Evolutionary conservation across 2,888 invertebrate genomes (phyloP), one percentile per base, ranked within the genome.

Genomic region (Scaeva pyrastri): DNA sequence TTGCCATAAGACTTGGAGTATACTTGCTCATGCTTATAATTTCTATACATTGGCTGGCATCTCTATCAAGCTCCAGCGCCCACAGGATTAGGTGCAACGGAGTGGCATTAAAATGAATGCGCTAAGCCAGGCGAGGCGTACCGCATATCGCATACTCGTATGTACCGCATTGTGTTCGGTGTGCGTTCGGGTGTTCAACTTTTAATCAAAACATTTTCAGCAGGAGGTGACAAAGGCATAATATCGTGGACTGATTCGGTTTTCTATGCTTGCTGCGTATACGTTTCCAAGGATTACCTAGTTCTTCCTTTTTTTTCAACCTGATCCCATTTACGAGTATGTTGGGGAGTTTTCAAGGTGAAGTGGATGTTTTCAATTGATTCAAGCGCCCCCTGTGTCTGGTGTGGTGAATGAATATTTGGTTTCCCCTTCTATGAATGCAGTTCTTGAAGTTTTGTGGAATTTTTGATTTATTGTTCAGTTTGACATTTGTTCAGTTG

Each of bases 141-240:
- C 31, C 31, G n/a, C n/a, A n/a, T n/a, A n/a, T n/a, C n/a, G n/a
- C 8, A 31, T 31, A 31, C 31, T 7, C 31, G 31, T 31, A 31
- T 8, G 31, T 7, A 8, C 8, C 31, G 31, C n/a, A 31, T 5
- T 31, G 8, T 16, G 5, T 52, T 43, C 74, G 19, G 21, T 58
- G 50, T 62, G 70, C 43, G 70, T 62, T 52, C 55, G 70, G 50
- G 45, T 64, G 66, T 55, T 45, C 52, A 50, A 14, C 45, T 82
- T 81, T 60, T 82, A 82, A 86, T 86, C 86, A 86, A 48, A 82
- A 82, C 66, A 78, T 71, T 77, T 82, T 73, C 77, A 78, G 31
- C 31, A 31, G 31, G 31, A 31, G 77, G 86, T 86, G 86, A 86
- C 86, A 86, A 86, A 86, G 78, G 81, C 56, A 48, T 31, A 31